These are phyloP conservation scores for Steatornis caripensis DNA, from an alignment of 2,113 vertebrate species.

Conservation along the genomic window DNA sequence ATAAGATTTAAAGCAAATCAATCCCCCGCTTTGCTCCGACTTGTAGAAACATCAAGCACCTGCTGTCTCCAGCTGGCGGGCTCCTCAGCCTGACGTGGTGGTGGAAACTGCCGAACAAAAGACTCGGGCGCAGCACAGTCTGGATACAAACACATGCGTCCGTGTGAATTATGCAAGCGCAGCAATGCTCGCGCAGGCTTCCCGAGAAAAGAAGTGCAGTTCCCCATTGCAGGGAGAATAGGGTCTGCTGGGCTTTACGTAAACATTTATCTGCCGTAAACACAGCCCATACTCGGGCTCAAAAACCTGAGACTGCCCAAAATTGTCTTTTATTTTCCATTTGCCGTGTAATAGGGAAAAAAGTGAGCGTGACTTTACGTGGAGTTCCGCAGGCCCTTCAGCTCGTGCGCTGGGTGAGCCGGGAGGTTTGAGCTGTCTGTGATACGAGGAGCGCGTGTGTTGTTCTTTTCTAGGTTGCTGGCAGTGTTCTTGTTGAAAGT, in stretches of 20 bases:
- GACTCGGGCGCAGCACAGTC: not conserved
- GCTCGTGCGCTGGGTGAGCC: rapidly evolving
- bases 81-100: not conserved
- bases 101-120: not conserved
- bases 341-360: not conserved
- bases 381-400: not conserved
- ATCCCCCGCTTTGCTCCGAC: not conserved
- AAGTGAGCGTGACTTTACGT: not conserved
- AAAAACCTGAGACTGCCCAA: not conserved
- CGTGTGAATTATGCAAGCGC: no score
- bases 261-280: not conserved
- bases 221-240: rapidly evolving
- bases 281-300: not conserved
- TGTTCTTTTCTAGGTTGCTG: not conserved
- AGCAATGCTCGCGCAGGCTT: rapidly evolving
- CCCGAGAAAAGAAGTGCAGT: not conserved
- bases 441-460: rapidly evolving
- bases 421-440: not conserved
- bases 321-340: not conserved
- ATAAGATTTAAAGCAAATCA: not conserved
- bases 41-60: not conserved
- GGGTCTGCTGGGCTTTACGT: not conserved
- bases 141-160: not conserved
- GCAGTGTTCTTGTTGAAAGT: not conserved
- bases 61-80: not conserved